Base-by-base conservation (phyloP, 2,113 vertebrate species). In the Leptobrachium leishanense region DNA sequence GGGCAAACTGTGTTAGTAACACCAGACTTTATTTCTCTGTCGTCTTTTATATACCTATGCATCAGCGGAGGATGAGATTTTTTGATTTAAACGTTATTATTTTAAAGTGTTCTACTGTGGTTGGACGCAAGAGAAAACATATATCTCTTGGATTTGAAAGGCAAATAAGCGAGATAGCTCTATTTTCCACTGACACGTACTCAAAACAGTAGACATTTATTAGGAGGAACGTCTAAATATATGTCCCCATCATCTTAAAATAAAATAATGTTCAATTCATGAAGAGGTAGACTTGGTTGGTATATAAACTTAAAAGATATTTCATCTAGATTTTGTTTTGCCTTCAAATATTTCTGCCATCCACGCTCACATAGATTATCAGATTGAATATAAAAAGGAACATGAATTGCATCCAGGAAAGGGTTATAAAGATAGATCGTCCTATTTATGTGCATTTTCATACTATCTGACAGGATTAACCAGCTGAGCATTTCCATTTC, bases 381-480 rank as follows among this genome's bases (percentile, higher is more conserved):
- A 72, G 59, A 72, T 43, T 65, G 66, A 43, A 66, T 15, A 74
- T 68, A 68, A 67, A 74, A 72, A 46, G 6, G 7, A 59, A 55
- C 40, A 43, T 31, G 53, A 59, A 43, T 40, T 69, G 66, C 50
- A 31, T 68, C 66, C 75, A 69, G 50, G 65, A 54, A 39, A 43
- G 41, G 67, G 40, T 31, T 41, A 10, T 57, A 65, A 43, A 69
- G 59, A 72, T 31, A 72, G 62, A 31, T 43, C 44, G 54, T 72
- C 66, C 66, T 43, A 71, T 78, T 79, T 72, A 72, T 73, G 54
- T 57, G 20, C 70, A 73, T 79, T 73, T 74, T 73, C 53, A 73
- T 74, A 73, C 55, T 66, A 72, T 73, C 40, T 73, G 63, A 66
- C 65, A 67, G 77, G 72, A 79, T 79, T 79, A 79, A 66, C 70